phyloP scores from a whole-genome alignment of 2,888 invertebrate species.

The Euclidia mi region DNA sequence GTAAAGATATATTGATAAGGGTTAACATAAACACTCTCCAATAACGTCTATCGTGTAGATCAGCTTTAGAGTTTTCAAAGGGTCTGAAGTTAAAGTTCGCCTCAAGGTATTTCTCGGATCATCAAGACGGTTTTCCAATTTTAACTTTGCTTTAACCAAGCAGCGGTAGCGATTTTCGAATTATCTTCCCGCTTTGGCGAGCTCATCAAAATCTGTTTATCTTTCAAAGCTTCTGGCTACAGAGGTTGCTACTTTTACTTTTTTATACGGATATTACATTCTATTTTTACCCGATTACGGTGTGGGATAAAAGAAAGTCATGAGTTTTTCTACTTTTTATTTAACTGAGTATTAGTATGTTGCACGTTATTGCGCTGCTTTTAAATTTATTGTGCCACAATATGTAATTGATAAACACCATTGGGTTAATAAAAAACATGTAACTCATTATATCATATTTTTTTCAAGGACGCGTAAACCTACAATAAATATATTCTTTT shows the following conservation, averaged over 20 bases:
- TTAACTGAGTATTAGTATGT: neutral
- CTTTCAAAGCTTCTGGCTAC: slow-evolving; percentile 68
- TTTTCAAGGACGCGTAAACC: too few species aligned
- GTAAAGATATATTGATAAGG: slow-evolving; percentile 73
- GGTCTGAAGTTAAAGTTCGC: slow-evolving; percentile 79
- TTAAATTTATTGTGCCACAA: too few species aligned
- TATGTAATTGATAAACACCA: too few species aligned
- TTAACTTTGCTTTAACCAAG: slow-evolving; percentile 79
- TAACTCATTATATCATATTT: too few species aligned
- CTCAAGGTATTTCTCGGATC: slow-evolving; percentile 83
- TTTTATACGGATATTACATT: slow-evolving; percentile 52
- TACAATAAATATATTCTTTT: too few species aligned
- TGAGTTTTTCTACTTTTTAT: neutral
- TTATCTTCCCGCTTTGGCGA: slow-evolving; percentile 81
- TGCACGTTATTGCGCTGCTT: too few species aligned
- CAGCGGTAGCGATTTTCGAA: slow-evolving; percentile 80
- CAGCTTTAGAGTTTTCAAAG: slow-evolving; percentile 83
- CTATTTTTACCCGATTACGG: slow-evolving; percentile 27
- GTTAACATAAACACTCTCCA: slow-evolving; percentile 75
- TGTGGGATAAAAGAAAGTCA: neutral
- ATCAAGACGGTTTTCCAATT: slow-evolving; percentile 86
- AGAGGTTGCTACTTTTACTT: slow-evolving; percentile 50
- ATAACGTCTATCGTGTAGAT: slow-evolving; percentile 77
- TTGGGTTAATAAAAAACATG: too few species aligned
- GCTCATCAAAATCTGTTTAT: slow-evolving; percentile 80